Percentiles rank a stretch among this genome's conserved stretches.
Conservation (phyloP, 2,113 vertebrate genomes). For the Cottus gobio region DNA sequence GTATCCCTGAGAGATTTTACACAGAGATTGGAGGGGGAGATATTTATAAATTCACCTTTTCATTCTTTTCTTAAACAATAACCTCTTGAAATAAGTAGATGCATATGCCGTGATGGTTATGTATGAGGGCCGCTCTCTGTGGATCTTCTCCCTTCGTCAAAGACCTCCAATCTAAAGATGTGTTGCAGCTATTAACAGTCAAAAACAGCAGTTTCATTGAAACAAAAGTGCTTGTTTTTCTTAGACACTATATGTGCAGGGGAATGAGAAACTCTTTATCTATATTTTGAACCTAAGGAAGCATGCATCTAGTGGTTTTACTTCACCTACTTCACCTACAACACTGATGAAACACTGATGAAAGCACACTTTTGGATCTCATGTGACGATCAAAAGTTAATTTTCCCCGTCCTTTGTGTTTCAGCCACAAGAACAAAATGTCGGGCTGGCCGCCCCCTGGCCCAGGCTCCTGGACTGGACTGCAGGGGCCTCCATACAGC, state of each 20-base stretch:
- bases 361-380: neutral
- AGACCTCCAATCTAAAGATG: neutral
- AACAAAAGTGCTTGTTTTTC: neutral
- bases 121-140: neutral
- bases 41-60: conserved; percentile 6
- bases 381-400: neutral
- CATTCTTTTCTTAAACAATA: neutral
- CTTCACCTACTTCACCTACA: neutral
- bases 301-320: neutral
- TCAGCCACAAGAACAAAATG: conserved; percentile 94
- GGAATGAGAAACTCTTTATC: neutral
- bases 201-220: neutral
- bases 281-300: neutral
- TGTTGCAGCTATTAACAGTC: neutral
- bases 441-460: conserved; percentile 92
- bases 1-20: neutral
- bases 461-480: conserved; percentile 91
- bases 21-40: neutral
- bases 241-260: neutral
- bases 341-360: neutral
- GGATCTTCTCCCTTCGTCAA: neutral
- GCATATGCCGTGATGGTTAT: conserved; percentile 12
- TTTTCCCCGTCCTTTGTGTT: conserved; percentile 4
- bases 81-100: neutral
- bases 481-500: conserved; percentile 92